phyloP scores from a whole-genome alignment of 2,113 vertebrate genomes.

The Corapipo altera region DNA sequence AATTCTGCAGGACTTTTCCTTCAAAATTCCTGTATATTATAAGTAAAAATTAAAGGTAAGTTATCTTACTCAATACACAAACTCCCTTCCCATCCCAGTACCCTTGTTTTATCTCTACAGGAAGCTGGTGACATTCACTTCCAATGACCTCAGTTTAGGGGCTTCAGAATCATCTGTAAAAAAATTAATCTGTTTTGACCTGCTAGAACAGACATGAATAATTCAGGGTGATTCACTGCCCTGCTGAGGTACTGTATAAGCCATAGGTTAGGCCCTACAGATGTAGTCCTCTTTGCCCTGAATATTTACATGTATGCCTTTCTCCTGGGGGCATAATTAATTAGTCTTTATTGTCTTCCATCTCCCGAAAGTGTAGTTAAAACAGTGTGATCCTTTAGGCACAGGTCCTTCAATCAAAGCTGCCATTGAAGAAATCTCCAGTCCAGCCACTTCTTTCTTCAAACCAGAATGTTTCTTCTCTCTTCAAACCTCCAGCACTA shows the following conservation, averaged over 20 bases:
- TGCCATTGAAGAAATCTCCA: not conserved
- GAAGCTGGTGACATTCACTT: not conserved
- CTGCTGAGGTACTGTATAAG: not conserved
- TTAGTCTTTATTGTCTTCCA: not conserved
- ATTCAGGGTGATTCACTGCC: not conserved
- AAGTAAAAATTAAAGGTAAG: not conserved
- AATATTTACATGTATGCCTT: not conserved
- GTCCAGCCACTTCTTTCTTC: not conserved
- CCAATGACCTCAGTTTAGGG: not conserved
- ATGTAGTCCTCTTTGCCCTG: not conserved
- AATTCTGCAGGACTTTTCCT: not conserved
- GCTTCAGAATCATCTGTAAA: not conserved
- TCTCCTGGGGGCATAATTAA: not conserved
- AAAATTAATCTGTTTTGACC: not conserved
- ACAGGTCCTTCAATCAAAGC: not conserved
- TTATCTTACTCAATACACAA: not conserved
- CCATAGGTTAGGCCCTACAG: not conserved
- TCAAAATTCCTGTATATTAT: not conserved
- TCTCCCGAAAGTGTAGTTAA: not conserved
- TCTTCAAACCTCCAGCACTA: not conserved
- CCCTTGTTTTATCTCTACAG: not conserved
- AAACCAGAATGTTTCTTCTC: not conserved
- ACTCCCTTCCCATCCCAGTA: not conserved
- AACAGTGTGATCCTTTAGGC: not conserved
- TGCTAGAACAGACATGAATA: not conserved